phyloP scores from a whole-genome alignment of 2,797 vertebrate species.

The Threskiornis aethiopicus region DNA sequence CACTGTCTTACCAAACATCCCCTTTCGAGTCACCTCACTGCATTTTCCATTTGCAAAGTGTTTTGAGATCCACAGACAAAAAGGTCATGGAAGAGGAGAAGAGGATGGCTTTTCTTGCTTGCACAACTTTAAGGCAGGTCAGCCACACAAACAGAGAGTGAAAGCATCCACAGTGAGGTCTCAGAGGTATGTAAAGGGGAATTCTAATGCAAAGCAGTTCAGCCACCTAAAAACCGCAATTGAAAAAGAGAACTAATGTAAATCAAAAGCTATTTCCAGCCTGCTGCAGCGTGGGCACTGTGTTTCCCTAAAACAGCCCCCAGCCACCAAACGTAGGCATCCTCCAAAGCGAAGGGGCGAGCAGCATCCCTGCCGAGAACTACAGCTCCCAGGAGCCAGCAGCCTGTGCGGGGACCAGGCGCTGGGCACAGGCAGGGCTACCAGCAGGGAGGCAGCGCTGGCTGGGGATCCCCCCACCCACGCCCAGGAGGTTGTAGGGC shows the following conservation, averaged over 20 bases:
- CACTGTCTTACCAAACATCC: background rate
- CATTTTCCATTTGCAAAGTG: background rate
- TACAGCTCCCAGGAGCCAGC: background rate
- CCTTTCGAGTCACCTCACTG: background rate
- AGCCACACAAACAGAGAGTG: background rate
- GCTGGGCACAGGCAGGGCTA: background rate
- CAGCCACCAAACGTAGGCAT: background rate
- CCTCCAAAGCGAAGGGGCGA: background rate
- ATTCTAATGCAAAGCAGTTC: background rate
- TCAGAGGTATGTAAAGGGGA: fast-evolving
- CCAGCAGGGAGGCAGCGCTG: background rate
- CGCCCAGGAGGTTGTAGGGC: background rate
- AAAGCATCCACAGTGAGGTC: background rate
- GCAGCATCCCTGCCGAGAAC: background rate
- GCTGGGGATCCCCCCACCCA: too few relatives aligned
- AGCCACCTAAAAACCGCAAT: background rate
- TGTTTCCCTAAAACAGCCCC: background rate
- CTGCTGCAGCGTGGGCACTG: background rate
- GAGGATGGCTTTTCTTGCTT: background rate
- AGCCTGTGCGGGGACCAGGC: background rate
- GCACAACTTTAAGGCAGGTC: background rate
- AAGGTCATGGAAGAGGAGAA: background rate
- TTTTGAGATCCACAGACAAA: background rate
- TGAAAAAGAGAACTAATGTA: background rate
- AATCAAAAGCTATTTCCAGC: background rate